Conservation (phyloP, 2,888 invertebrate species). For the Hirtodrosophila confusa region DNA sequence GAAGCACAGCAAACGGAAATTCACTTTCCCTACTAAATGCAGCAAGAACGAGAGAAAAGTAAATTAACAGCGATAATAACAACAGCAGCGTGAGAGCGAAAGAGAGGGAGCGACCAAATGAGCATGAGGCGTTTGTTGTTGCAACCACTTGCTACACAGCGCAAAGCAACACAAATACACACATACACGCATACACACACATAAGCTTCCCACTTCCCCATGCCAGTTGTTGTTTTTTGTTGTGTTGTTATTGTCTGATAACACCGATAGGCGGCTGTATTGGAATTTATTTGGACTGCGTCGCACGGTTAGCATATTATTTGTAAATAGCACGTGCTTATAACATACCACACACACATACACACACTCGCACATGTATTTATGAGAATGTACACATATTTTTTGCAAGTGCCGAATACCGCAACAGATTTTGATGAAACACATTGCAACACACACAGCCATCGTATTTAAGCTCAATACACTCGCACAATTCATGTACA, state of each 20-base stretch:
- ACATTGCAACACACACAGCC: conserved; percentile 39
- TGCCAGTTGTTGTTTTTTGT: conserved; percentile 29
- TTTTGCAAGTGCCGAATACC: conserved; percentile 37
- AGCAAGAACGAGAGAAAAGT: conserved; percentile 26
- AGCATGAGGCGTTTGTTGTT: conserved; percentile 41
- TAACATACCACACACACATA: conserved; percentile 26
- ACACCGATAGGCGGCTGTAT: conserved; percentile 42
- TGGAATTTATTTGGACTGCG: conserved; percentile 34
- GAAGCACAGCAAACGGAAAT: conserved; percentile 41
- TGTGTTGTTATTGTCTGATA: conserved; percentile 63
- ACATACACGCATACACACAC: conserved; percentile 9
- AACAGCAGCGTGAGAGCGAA: conserved; percentile 6
- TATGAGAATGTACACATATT: conserved; percentile 13
- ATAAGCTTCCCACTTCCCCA: conserved; percentile 39
- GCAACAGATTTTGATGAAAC: conserved; percentile 46
- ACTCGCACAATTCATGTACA: conserved; percentile 24
- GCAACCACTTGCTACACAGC: conserved; percentile 66
- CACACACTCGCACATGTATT: conserved; percentile 8
- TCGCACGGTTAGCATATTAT: conserved; percentile 20
- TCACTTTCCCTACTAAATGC: conserved; percentile 58
- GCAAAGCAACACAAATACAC: conserved; percentile 25
- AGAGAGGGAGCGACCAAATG: conserved; percentile 10
- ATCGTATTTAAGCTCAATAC: conserved; percentile 13
- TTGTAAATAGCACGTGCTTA: conserved; percentile 53
- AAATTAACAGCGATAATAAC: conserved; percentile 40